Base-by-base conservation (phyloP, 2,113 vertebrate genomes). In the Pedetes capensis region DNA sequence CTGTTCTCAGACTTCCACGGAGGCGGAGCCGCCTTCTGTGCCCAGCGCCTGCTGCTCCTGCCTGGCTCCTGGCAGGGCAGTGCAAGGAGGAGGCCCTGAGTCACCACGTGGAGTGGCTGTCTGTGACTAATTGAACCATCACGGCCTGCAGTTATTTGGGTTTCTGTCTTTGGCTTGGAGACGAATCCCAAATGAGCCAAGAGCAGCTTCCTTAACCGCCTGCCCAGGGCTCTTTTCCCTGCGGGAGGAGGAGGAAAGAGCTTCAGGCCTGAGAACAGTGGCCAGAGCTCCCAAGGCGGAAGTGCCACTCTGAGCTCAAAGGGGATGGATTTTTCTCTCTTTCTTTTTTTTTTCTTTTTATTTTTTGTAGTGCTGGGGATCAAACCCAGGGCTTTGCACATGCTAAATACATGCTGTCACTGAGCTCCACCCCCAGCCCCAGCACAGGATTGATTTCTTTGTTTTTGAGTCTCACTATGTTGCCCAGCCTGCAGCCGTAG, bases 111-210 rank as follows among this genome's bases (percentile, higher is more conserved):
- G 75, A 72, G 81, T 1, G 0, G 14, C 94, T 91, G 78, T 96
- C 93, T 95, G 96, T 76, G 85, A 49, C 93, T 59, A 44, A 78
- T 3, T 6, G 81, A 64, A 25, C 20, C 0, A 66, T 83, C 81
- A 55, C 7, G 8, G 94, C 78, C 96, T 87, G 69, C 71, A 95
- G 79, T 86, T 96, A 68, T 82, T 84, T 94, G 95, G 71, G 81
- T 90, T 91, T 75, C 71, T 90, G 93, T 55, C 66, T 82, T 82
- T 83, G 94, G 81, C 94, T 90, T 51, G 69, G 34, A 87, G 64
- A 90, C 1, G 47, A 83, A 80, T 64, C 63, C 76, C 39, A 12
- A 55, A 80, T 25, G 91, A 94, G 88, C 88, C 29, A 22, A 42
- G 29, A 11, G 6, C 44, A 4, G 42, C 85, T 63, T 85, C 85